Evolutionary conservation across 1,140 invertebrate species (phyloP), one percentile per base, ranked within the genome.

Genomic region (Anthonomus grandis): DNA sequence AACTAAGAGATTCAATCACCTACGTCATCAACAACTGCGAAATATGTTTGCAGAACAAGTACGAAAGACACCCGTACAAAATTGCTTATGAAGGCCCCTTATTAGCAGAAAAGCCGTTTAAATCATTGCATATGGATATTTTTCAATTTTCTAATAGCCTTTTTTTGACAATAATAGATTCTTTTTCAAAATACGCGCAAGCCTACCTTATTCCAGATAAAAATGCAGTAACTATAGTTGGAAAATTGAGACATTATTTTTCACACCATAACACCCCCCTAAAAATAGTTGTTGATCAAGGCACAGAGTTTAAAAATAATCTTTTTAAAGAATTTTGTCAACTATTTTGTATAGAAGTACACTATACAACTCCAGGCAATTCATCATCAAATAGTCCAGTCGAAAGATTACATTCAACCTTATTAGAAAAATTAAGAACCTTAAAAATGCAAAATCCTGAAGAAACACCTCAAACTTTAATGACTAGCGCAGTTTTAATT

Each of bases 81-180:
- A n/a, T n/a, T n/a, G n/a, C n/a, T n/a, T n/a, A n/a, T n/a, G n/a
- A n/a, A n/a, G n/a, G n/a, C n/a, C n/a, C n/a, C n/a, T n/a, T n/a
- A n/a, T n/a, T n/a, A n/a, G n/a, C n/a, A n/a, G n/a, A n/a, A n/a
- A 61, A 54, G 64, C 64, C 65, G 1, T 67, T 69, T 46, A 60
- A 69, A 18, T 42, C 58, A 0, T 59, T 67, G 17, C 64, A 69
- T 44, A 48, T 67, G n/a, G 65, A 69, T 41, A 51, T 49, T 3
- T 69, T 65, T 47, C 48, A 42, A 24, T 64, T 65, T 24, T 50
- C 61, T 2, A 54, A 59, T 21, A 13, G 18, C 9, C 59, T 57
- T 49, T 69, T 66, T 15, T 39, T 64, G 10, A 69, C 64, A 22
- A 63, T 69, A 12, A 55, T 67, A 23, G 65, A 69, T 38, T 37